Conservation (phyloP, 2,113 vertebrate genomes). For the Anoplopoma fimbria region DNA sequence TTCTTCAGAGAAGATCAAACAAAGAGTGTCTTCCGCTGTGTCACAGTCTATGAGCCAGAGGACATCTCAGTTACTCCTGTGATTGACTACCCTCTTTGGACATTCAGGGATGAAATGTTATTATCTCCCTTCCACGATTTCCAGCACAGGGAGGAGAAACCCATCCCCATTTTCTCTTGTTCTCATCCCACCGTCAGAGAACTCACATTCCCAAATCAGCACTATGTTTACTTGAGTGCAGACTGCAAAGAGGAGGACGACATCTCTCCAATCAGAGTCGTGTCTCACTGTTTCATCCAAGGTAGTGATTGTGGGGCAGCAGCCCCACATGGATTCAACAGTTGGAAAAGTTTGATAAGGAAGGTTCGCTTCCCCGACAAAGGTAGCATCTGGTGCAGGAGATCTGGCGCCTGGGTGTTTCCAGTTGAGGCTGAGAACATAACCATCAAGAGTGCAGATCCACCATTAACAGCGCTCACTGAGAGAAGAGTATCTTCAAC, state of each 20-base stretch:
- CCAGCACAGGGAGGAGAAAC: slow-evolving; percentile 30
- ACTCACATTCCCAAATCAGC: slow-evolving; percentile 84
- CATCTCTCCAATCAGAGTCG: slow-evolving; percentile 50
- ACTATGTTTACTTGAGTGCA: slow-evolving; percentile 81
- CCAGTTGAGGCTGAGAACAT: slow-evolving; percentile 26
- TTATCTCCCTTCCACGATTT: slow-evolving; percentile 45
- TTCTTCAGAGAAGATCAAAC: slow-evolving; percentile 46
- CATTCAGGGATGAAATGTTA: slow-evolving; percentile 56
- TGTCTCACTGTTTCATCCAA: slow-evolving; percentile 42
- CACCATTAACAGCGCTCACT: background rate
- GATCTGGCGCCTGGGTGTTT: slow-evolving; percentile 59
- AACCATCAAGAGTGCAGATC: slow-evolving; percentile 13
- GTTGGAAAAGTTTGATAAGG: slow-evolving; percentile 71
- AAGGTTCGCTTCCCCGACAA: slow-evolving; percentile 65
- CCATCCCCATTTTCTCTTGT: slow-evolving; percentile 81
- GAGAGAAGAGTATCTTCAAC: slow-evolving; percentile 1
- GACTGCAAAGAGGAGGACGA: slow-evolving; percentile 55
- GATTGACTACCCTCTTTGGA: slow-evolving; percentile 85
- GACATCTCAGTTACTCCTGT: slow-evolving; percentile 81
- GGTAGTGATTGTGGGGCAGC: background rate
- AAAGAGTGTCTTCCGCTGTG: slow-evolving; percentile 12
- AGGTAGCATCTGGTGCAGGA: slow-evolving; percentile 66
- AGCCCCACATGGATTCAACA: slow-evolving; percentile 64
- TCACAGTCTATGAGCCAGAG: slow-evolving; percentile 29
- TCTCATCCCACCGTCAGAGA: slow-evolving; percentile 67